Conservation (phyloP, 2,888 invertebrate genomes). For the Athalia circularis region DNA sequence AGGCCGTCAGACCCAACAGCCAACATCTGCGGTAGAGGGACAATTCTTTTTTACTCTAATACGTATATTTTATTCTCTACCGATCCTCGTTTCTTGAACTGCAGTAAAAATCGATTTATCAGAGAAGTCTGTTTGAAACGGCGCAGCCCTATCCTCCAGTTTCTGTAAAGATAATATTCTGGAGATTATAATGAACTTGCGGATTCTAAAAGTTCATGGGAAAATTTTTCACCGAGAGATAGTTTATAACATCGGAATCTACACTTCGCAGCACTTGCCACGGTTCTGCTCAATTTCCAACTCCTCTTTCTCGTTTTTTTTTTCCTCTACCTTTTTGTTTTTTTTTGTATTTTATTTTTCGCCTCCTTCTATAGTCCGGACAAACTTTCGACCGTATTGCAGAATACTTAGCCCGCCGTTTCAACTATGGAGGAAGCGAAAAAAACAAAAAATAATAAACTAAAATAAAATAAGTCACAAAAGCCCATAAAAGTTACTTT, state of each 20-base stretch:
- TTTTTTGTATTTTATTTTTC: background rate
- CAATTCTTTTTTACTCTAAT: no score
- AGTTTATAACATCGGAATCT: background rate
- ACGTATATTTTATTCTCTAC: no score
- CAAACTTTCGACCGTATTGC: background rate
- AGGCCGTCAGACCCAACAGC: no score
- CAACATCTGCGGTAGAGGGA: no score
- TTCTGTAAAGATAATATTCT: background rate
- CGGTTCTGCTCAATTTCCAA: background rate
- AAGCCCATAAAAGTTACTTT: no score
- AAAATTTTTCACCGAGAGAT: no score
- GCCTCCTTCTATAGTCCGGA: background rate
- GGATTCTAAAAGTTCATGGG: slow-evolving; percentile 10
- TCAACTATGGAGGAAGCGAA: background rate
- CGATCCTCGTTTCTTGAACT: no score
- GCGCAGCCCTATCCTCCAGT: no score
- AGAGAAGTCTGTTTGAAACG: background rate
- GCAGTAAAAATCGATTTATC: background rate
- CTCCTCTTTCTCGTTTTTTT: background rate
- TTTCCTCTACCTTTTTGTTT: background rate
- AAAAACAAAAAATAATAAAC: no score
- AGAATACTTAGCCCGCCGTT: background rate
- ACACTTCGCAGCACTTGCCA: slow-evolving; percentile 18
- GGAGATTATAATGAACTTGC: slow-evolving; percentile 23
- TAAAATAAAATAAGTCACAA: no score